Evolutionary conservation across 2,113 vertebrate genomes (phyloP).

Genomic region (Girardinichthys multiradiatus): DNA sequence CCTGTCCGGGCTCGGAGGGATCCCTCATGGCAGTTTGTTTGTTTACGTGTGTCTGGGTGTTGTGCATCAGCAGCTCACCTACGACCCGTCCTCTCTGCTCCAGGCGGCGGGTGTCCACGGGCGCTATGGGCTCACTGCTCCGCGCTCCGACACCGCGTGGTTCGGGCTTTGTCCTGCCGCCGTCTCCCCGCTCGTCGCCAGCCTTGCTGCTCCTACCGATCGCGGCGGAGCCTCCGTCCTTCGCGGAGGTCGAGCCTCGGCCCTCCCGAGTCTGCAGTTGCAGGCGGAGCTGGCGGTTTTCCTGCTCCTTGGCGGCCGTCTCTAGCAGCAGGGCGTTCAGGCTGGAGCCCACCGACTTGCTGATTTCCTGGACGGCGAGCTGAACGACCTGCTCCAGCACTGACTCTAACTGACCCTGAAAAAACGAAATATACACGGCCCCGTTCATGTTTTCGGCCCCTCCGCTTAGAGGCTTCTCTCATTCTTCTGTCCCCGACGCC

Average conservation of each 20-base stretch:
- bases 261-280: conserved; percentile 69
- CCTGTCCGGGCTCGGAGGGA: conserved; percentile 13
- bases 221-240: conserved; percentile 28
- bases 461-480: conserved; percentile 64
- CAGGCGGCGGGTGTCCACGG: conserved; percentile 69
- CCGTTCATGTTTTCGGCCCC: conserved; percentile 79
- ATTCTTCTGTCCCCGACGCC: conserved; percentile 58
- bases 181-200: conserved; percentile 34
- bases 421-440: conserved; percentile 83
- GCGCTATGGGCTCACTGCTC: conserved; percentile 34
- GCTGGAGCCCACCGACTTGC: conserved; percentile 77
- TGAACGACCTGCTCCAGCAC: conserved; percentile 84
- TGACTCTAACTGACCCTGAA: conserved; percentile 85
- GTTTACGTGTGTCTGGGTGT: not conserved
- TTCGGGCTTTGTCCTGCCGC: conserved; percentile 62
- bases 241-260: conserved; percentile 7
- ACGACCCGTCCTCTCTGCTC: conserved; percentile 78
- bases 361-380: conserved; percentile 83
- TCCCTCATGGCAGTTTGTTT: not conserved
- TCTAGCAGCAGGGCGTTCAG: conserved; percentile 81
- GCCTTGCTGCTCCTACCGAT: conserved; percentile 32
- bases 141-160: conserved; percentile 40
- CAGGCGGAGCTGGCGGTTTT: conserved; percentile 75
- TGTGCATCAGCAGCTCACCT: conserved; percentile 64
- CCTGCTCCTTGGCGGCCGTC: conserved; percentile 79